A percentile compares a stretch with the other conserved stretches of the same genome.
Conservation (phyloP, 2,888 invertebrate species). For the Thyatira batis region DNA sequence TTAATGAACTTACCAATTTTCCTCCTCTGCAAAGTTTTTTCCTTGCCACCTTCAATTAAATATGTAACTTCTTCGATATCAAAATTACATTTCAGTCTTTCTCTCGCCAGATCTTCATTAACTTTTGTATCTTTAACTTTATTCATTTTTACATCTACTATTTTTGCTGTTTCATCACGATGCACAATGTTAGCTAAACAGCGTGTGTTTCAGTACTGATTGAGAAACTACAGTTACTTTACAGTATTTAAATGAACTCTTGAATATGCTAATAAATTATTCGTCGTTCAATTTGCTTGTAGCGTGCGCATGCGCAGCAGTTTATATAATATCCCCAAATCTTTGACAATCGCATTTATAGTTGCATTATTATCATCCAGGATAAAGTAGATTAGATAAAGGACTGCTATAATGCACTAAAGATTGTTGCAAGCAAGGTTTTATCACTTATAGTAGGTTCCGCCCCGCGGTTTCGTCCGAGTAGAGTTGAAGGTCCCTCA, state of each 20-base stretch:
- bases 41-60: constrained; percentile 87
- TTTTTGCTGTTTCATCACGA: not conserved
- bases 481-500: too few relatives aligned
- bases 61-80: constrained; percentile 87
- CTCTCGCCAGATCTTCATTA: constrained; percentile 86
- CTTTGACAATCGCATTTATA: not conserved
- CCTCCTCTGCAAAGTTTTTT: constrained; percentile 86
- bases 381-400: not conserved
- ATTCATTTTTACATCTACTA: constrained; percentile 12
- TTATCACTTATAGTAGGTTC: too few relatives aligned
- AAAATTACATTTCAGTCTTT: constrained; percentile 87
- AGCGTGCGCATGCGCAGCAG: not conserved
- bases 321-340: not conserved
- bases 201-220: not conserved
- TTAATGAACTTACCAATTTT: constrained; percentile 55
- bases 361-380: not conserved
- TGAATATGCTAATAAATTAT: not conserved
- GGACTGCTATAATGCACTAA: not conserved
- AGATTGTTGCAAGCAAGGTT: not conserved
- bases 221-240: not conserved
- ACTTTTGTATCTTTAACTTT: constrained; percentile 43
- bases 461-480: too few relatives aligned
- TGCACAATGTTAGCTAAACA: not conserved
- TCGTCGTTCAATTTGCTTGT: not conserved
- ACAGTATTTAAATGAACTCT: not conserved